Base-by-base conservation (phyloP, 35 echinoderm and acorn worm species). In the Stichopus chloronotus region DNA sequence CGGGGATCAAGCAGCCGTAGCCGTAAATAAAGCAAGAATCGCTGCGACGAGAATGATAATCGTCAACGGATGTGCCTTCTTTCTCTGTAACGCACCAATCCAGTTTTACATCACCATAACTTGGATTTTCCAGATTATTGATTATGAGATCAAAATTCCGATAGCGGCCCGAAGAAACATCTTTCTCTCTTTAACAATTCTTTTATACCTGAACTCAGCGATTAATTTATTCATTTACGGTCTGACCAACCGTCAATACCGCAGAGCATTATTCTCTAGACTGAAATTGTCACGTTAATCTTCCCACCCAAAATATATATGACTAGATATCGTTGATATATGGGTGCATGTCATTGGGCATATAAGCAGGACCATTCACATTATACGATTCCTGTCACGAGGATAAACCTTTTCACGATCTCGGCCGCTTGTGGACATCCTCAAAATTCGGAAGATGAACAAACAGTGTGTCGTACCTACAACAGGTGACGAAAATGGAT, bases 221-320 rank as follows among this genome's bases (percentile, higher is more conserved):
- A 68, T 92, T 3, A 96, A 96, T 25, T 65, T 92, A 13, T 90
- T 92, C n/a, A 92, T 96, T 16, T 96, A 96, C 74, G 91, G 88
- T 3, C 57, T 74, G 9, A 94, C 92, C 21, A 96, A 96, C 88
- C 76, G 63, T 7, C 83, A 57, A 14, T 96, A 94, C 59, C 87
- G 93, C 12, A 53, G 54, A 55, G 95, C 95, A 16, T 88, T 96
- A 11, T 17, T 58, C 19, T 11, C 8, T 65, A 65, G 61, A 65
- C 61, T 65, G 61, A 65, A 65, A 65, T 8, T 65, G 19, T 14
- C 11, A 65, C 11, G 61, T 6, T 65, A 65, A 65, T 65, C 8
- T 14, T 19, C 5, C 61, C 11, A 65, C 8, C 61, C 19, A 65
- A 11, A 65, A 65, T 65, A 19, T 11, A 65, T 65, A 65, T 43